phyloP scores from a whole-genome alignment of 2,797 vertebrate genomes.

The Peromyscus melanophrys region DNA sequence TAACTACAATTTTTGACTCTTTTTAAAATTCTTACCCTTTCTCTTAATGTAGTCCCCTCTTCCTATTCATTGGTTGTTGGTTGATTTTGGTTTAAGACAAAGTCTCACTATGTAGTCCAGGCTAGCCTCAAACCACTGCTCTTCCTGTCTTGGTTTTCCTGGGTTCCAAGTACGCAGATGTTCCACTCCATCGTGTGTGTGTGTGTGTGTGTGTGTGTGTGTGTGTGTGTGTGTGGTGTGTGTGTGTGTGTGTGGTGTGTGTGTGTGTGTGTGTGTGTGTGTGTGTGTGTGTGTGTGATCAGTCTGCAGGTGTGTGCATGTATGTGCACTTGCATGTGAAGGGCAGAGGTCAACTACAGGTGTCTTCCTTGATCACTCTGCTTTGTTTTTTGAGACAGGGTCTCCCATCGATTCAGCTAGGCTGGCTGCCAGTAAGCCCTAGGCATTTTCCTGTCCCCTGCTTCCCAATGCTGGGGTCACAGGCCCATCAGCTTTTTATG shows the following conservation, averaged over 20 bases:
- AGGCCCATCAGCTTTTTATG: not conserved
- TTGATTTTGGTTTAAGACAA: not conserved
- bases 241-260: not conserved
- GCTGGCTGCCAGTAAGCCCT: not conserved
- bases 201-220: no score
- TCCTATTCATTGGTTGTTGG: not conserved
- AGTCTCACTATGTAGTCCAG: not conserved
- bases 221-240: no score
- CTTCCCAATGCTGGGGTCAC: not conserved
- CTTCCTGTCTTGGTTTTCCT: not conserved
- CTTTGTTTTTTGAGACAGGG: not conserved
- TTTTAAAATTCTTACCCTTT: no score
- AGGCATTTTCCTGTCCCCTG: not conserved
- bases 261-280: not conserved
- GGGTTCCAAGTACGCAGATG: no score
- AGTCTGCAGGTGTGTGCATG: not conserved
- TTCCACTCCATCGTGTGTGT: not conserved
- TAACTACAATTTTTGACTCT: not conserved
- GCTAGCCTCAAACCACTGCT: not conserved
- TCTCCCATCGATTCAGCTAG: not conserved
- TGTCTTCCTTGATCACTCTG: not conserved
- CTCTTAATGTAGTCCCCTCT: not conserved
- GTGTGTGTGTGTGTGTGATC: not conserved
- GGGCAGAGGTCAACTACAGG: not conserved
- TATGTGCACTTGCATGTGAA: not conserved